Conservation (phyloP, 30 jellyfish, hydroid and myxozoan genomes). For the Chrysaora quinquecirrha region DNA sequence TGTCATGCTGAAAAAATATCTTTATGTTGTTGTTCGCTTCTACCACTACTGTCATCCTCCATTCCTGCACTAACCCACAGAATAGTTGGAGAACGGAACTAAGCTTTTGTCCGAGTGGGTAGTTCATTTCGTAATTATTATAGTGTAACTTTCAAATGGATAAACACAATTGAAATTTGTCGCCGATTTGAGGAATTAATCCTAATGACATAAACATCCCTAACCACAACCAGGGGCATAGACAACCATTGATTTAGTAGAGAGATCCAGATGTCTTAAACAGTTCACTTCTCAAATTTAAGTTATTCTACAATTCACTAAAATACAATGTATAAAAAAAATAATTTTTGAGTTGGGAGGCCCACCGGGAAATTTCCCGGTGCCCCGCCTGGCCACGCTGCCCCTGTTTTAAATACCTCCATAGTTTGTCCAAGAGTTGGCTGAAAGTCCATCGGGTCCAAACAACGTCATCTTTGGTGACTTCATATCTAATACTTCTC, state of each 20-base stretch:
- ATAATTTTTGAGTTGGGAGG: not conserved
- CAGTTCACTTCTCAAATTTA: not conserved
- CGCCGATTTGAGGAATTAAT: not conserved
- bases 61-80: not conserved
- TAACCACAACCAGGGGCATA: slow-evolving; percentile 5
- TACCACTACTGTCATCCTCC: too few species aligned
- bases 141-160: not conserved
- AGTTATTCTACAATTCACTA: too few species aligned
- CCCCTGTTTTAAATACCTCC: too few species aligned
- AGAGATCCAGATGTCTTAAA: not conserved
- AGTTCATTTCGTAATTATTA: not conserved
- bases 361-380: too few species aligned
- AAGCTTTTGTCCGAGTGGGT: not conserved
- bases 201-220: not conserved
- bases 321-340: not conserved
- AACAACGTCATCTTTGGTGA: too few species aligned
- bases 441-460: too few species aligned
- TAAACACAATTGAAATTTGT: not conserved
- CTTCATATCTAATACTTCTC: too few species aligned
- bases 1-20: too few species aligned
- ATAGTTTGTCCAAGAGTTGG: too few species aligned
- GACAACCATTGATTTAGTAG: not conserved
- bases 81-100: not conserved
- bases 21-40: too few species aligned
- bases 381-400: slow-evolving; percentile 10